phyloP scores from a whole-genome alignment of 1,140 invertebrate genomes.

The Aphis gossypii region DNA sequence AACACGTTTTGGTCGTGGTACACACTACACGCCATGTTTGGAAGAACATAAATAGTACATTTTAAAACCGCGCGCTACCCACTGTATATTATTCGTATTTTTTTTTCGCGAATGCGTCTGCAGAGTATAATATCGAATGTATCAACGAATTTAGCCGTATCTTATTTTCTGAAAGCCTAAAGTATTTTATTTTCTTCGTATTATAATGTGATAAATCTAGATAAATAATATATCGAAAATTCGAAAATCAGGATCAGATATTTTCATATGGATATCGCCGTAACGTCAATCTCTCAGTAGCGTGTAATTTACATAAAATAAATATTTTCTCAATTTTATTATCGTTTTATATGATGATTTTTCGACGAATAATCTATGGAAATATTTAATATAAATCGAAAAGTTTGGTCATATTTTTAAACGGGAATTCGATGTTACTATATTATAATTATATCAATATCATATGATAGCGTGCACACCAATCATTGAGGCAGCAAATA shows the following conservation, averaged over 20 bases:
- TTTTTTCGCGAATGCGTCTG: no score
- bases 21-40: no score
- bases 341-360: not conserved
- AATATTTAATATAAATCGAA: not conserved
- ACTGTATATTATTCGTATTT: no score
- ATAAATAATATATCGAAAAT: no score
- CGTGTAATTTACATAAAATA: not conserved
- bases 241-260: no score
- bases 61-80: no score
- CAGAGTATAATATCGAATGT: no score
- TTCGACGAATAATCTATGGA: not conserved
- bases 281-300: not conserved
- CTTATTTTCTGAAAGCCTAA: no score
- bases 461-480: not conserved
- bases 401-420: not conserved
- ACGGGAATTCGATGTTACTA: not conserved
- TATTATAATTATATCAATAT: not conserved
- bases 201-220: not conserved
- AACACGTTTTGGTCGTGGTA: no score
- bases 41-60: no score
- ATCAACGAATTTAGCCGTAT: no score
- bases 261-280: not conserved
- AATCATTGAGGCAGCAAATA: not conserved
- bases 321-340: no score
- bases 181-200: not conserved